phyloP scores from a whole-genome alignment of 2,113 vertebrate genomes.

The Excalfactoria chinensis region DNA sequence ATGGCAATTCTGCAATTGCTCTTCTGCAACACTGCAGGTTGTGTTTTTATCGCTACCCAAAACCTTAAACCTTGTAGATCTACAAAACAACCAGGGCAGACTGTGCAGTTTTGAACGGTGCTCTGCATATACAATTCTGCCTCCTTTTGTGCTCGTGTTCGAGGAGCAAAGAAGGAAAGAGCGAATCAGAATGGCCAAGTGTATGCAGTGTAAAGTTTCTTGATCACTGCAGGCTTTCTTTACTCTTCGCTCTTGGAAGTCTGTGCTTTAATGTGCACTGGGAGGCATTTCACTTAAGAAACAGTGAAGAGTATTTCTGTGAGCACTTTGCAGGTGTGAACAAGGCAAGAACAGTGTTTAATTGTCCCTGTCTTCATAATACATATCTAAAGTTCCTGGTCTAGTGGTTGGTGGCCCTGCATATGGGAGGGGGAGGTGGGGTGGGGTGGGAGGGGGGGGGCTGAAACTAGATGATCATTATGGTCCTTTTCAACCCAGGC shows the following conservation, averaged over 20 bases:
- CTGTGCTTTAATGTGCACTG: background rate
- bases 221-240: background rate
- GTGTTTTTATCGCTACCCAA: background rate
- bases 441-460: too few species aligned
- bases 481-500: too few species aligned
- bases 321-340: background rate
- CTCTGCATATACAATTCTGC: background rate
- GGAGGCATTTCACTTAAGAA: background rate
- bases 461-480: too few species aligned
- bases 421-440: too few species aligned
- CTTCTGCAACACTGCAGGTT: background rate
- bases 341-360: slow-evolving; percentile 17
- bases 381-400: background rate
- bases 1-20: background rate
- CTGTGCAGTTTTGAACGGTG: background rate
- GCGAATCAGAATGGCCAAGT: background rate
- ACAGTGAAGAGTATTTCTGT: background rate
- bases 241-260: background rate
- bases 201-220: background rate
- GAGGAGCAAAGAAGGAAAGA: background rate
- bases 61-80: background rate
- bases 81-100: background rate
- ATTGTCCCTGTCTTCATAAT: slow-evolving; percentile 7
- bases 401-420: too few species aligned
- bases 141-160: background rate